These are phyloP conservation scores for Plagiodera versicolora DNA, from an alignment of 2,888 invertebrate genomes.

Conservation along the genomic window DNA sequence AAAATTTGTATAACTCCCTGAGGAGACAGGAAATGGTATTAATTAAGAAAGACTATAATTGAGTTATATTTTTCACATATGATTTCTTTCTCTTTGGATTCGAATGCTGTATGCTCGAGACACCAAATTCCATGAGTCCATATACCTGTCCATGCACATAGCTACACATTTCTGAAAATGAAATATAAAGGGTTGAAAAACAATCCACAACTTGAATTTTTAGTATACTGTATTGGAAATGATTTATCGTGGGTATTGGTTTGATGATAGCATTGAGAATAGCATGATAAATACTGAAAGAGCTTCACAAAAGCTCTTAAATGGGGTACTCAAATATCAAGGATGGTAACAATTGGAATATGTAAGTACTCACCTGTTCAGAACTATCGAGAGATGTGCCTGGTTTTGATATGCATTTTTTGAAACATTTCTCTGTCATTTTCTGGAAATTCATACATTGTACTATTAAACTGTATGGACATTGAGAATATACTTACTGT, in stretches of 20 bases:
- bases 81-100: slow-evolving; percentile 74
- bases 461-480: no score
- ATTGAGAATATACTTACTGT: slow-evolving; percentile 60
- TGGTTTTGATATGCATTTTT: slow-evolving; percentile 89
- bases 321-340: no score
- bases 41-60: neutral
- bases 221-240: no score
- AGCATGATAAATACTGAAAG: no score
- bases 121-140: slow-evolving; percentile 94
- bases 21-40: neutral
- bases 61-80: slow-evolving; percentile 34
- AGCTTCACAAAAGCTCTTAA: no score
- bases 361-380: slow-evolving; percentile 76
- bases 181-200: no score
- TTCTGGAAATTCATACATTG: slow-evolving; percentile 64
- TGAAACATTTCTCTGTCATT: slow-evolving; percentile 97
- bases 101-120: slow-evolving; percentile 85
- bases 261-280: no score
- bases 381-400: slow-evolving; percentile 86
- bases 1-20: neutral
- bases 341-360: no score
- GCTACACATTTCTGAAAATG: slow-evolving; percentile 85
- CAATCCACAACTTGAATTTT: no score
- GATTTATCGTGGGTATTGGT: no score
- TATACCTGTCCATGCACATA: slow-evolving; percentile 98